A percentile compares a stretch with the other conserved stretches of the same genome.
These are phyloP conservation scores for Noctilio leporinus DNA, from an alignment of 2,113 vertebrate genomes.

Conservation along the genomic window DNA sequence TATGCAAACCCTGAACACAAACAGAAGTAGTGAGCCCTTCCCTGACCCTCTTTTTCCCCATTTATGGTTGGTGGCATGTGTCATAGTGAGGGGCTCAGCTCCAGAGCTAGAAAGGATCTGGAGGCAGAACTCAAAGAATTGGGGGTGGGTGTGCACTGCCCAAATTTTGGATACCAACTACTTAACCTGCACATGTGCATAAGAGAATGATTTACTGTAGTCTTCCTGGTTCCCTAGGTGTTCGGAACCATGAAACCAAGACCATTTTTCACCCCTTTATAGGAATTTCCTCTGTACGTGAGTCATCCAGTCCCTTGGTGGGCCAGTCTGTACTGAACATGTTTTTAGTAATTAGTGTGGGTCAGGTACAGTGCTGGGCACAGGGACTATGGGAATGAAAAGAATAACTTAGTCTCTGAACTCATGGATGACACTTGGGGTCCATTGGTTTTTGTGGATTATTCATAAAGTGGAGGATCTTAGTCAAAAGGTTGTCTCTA, in stretches of 20 bases:
- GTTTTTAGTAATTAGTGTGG: not conserved
- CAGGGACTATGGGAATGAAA: fast-evolving
- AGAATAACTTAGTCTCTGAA: not conserved
- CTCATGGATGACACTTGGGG: not conserved
- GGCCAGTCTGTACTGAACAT: not conserved
- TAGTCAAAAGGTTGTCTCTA: not conserved
- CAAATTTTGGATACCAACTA: not conserved
- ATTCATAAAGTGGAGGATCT: not conserved
- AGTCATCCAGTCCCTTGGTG: not conserved
- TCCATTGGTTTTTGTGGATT: not conserved
- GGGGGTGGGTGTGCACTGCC: not conserved
- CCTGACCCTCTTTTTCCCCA: not conserved
- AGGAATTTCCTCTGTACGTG: not conserved
- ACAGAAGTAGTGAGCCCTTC: not conserved
- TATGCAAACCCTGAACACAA: not conserved
- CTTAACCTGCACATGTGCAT: not conserved
- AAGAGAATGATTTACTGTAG: not conserved
- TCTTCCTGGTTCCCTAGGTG: not conserved
- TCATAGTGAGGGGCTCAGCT: not conserved
- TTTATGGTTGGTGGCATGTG: not conserved
- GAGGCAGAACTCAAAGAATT: not conserved
- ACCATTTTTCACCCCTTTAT: not conserved
- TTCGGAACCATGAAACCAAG: not conserved
- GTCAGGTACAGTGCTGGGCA: not conserved
- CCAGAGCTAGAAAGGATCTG: not conserved